A percentile compares a stretch with the other conserved stretches of the same genome.
phyloP scores from a whole-genome alignment of 2,113 vertebrate genomes.

The Aythya baeri region DNA sequence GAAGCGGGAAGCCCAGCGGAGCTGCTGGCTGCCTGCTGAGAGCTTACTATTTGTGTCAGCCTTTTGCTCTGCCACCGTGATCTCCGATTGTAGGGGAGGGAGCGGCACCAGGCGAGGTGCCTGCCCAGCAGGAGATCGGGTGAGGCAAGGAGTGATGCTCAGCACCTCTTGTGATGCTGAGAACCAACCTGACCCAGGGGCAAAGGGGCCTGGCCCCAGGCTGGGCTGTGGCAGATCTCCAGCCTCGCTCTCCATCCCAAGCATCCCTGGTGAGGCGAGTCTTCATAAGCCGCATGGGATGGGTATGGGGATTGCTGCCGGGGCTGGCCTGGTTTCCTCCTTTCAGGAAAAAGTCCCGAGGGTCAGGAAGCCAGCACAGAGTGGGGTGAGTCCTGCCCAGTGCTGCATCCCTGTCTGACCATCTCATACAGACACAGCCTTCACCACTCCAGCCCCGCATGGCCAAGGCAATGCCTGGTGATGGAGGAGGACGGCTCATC shows the following conservation, averaged over 20 bases:
- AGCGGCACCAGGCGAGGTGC: accelerated
- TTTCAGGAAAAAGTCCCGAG: background rate
- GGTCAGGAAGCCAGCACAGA: background rate
- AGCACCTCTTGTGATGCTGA: background rate
- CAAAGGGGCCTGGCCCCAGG: background rate
- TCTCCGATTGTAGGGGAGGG: background rate
- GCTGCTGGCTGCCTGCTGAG: constrained; percentile 12
- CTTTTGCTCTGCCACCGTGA: background rate
- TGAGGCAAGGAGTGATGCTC: background rate
- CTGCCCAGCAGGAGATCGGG: background rate
- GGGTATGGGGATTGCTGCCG: background rate
- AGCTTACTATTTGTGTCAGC: background rate
- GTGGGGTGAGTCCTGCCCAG: background rate
- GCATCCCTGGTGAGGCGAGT: background rate
- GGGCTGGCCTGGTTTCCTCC: background rate
- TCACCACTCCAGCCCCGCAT: background rate
- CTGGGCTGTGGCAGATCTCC: accelerated
- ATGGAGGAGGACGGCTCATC: background rate
- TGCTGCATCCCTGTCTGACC: accelerated
- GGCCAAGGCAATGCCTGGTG: background rate
- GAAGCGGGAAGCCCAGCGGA: constrained; percentile 7
- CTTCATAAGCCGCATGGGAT: background rate
- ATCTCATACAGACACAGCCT: too few relatives aligned
- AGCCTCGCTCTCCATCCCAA: background rate
- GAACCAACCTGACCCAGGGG: background rate